A percentile compares a stretch with the other conserved stretches of the same genome.
Conservation (phyloP, 2,888 invertebrate genomes). For the Entomobrya multifasciata region DNA sequence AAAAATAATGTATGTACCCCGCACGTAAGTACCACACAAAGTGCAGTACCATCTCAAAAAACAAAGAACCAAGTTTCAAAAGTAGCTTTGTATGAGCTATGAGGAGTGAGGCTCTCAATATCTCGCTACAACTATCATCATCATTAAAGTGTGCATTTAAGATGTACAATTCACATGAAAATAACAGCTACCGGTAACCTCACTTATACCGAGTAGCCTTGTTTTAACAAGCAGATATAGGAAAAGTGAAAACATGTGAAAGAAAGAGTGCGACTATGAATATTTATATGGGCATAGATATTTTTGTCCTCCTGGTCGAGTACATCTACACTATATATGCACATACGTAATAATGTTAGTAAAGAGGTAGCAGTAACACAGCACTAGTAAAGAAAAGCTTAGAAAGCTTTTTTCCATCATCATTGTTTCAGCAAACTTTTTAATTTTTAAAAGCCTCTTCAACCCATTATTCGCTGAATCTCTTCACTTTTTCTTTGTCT, state of each 20-base stretch:
- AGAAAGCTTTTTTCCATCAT: conserved; percentile 63
- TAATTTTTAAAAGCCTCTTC: conserved; percentile 66
- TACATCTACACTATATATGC: no score
- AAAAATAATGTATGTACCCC: neutral
- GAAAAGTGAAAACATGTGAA: no score
- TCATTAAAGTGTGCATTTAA: neutral
- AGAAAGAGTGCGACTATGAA: no score
- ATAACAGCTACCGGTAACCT: neutral
- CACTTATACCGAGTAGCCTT: neutral
- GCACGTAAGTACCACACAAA: neutral
- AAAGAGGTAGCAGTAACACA: conserved; percentile 67
- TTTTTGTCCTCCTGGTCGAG: no score
- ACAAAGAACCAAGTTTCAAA: neutral
- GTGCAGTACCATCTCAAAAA: neutral
- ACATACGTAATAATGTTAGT: conserved; percentile 52
- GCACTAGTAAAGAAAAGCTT: conserved; percentile 62
- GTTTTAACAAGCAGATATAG: neutral
- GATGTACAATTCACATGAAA: conserved; percentile 2
- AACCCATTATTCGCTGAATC: conserved; percentile 55
- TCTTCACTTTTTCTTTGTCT: conserved; percentile 21
- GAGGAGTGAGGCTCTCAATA: no score
- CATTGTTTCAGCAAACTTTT: conserved; percentile 66
- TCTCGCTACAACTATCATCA: neutral
- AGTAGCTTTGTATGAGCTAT: neutral
- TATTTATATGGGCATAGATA: no score